Evolutionary conservation across 92 coral and sea anemone genomes (phyloP).

Genomic region (Umimayanthus kanabou): DNA sequence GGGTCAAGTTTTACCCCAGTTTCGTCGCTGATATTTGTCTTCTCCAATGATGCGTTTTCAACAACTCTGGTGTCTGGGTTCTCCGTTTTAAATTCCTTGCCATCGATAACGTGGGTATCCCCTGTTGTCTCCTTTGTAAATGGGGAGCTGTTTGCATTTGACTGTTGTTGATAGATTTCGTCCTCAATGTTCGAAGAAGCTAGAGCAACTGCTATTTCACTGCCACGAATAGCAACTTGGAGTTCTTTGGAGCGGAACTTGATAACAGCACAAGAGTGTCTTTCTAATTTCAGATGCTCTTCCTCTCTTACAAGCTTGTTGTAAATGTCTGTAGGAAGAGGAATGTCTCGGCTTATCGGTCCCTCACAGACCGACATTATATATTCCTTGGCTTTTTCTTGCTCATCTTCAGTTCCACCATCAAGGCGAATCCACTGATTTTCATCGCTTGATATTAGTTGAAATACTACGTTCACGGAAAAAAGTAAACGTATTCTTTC

Average conservation of each 20-base stretch:
- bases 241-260: constrained; percentile 50
- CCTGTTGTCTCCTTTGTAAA: not conserved
- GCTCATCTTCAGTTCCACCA: constrained; percentile 51
- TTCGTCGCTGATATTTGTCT: not conserved
- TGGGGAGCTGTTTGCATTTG: constrained; percentile 19
- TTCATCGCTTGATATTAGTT: constrained; percentile 50
- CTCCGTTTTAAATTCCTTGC: not conserved
- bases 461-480: constrained; percentile 69
- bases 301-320: constrained; percentile 27
- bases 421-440: constrained; percentile 77
- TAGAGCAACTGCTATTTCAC: constrained; percentile 68
- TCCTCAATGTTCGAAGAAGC: constrained; percentile 75
- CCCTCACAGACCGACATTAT: constrained; percentile 35
- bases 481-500: constrained; percentile 72
- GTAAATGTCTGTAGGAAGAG: constrained; percentile 19
- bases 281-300: constrained; percentile 54
- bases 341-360: not conserved
- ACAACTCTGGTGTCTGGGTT: not conserved
- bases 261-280: constrained; percentile 70
- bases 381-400: constrained; percentile 66
- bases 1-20: constrained; percentile 59
- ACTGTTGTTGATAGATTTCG: constrained; percentile 43
- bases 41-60: not conserved
- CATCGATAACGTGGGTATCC: not conserved
- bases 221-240: constrained; percentile 60